Conservation (phyloP, 2,113 vertebrate genomes). For the Syngnathus floridae region DNA sequence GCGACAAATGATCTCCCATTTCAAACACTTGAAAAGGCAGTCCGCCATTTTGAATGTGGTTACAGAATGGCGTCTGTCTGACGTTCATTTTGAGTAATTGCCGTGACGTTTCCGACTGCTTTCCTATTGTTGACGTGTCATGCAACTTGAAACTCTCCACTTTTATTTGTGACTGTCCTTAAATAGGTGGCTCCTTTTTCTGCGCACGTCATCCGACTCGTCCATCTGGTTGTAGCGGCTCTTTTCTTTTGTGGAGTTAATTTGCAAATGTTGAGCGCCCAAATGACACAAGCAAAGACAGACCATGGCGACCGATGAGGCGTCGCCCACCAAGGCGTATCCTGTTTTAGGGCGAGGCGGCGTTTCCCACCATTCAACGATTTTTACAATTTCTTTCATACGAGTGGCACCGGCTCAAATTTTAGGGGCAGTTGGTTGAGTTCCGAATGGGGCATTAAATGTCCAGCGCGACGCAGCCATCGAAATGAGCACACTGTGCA, state of each 20-base stretch:
- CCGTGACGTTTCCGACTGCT: not conserved
- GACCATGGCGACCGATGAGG: not conserved
- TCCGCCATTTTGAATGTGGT: too few species aligned
- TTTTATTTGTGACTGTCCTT: not conserved
- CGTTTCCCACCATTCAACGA: not conserved
- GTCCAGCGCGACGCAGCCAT: too few species aligned
- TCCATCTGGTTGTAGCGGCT: conserved; percentile 7
- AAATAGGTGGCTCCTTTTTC: not conserved
- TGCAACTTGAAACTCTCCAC: not conserved
- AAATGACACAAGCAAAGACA: not conserved
- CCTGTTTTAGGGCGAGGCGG: not conserved
- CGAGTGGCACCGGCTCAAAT: too few species aligned
- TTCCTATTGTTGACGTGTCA: not conserved
- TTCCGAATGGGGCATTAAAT: too few species aligned
- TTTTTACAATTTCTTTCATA: too few species aligned
- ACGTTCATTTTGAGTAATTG: not conserved
- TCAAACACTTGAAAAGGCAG: too few species aligned
- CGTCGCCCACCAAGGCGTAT: not conserved
- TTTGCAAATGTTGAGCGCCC: not conserved
- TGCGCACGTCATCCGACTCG: not conserved
- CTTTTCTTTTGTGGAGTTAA: not conserved
- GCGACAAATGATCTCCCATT: too few species aligned
- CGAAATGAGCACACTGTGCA: too few species aligned
- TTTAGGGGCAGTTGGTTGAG: too few species aligned
- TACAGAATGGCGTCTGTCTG: not conserved